Base-by-base conservation (phyloP, 1,140 invertebrate species). In the Saccostrea cuccullata region DNA sequence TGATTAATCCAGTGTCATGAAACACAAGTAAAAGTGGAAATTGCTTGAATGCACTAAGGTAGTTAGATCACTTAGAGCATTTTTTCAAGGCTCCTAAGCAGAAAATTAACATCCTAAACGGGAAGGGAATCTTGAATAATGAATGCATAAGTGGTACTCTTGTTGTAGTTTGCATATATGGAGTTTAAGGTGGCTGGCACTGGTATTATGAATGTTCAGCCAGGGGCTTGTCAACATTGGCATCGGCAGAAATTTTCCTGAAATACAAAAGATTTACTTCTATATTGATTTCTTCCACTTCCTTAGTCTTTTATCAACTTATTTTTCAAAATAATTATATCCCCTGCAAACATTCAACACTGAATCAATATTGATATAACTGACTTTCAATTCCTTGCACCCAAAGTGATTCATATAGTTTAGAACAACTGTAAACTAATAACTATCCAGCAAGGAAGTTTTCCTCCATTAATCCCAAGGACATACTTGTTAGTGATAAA, bases 221-320 rank as follows among this genome's bases (percentile, higher is more conserved):
- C 82, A 91, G 56, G 0, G 91, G 86, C 30, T 87, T 90, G 47
- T 92, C 91, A 8, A 91, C 85, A 47, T 86, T 90, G 26, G 91
- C 90, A 67, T 92, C 90, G 2, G 90, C 89, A 20, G 92, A 92
- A 40, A 93, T 91, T 92, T 92, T 91, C 85, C 92, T 93, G 90
- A 88, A 73, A 84, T 26, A 23, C 30, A 40, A 12, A 86, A 8
- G 26, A 86, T 40, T 73, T 60, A 36, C 11, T 84, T 17, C 86
- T 60, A 86, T 64, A 85, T 85, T 30, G 73, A 40, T 40, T 55
- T 47, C 3, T 47, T 5, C 60, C 23, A 55, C 20, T 67, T 86
- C 70, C 55, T 55, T 70, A 86, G 8, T 85, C 30, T 36, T 64
- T 67, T 23, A 8, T 67, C 47, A 8, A 64, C 58, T 20, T 20